Conservation (phyloP, 2,797 vertebrate species). For the Gobio occitaniae region DNA sequence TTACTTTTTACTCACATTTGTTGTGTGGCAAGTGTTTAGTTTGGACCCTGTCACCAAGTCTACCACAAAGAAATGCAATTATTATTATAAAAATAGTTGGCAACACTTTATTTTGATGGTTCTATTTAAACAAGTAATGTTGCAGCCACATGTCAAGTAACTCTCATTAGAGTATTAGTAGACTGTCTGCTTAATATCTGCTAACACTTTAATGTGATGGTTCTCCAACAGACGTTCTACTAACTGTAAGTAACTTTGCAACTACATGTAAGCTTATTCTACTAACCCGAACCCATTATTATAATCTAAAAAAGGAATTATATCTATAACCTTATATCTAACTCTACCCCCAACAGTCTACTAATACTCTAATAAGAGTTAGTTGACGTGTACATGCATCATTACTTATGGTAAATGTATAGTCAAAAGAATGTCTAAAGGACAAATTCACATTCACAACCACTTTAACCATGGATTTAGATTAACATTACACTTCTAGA, state of each 20-base stretch:
- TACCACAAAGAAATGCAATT: not conserved
- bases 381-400: not conserved
- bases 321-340: not conserved
- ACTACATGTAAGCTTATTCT: not conserved
- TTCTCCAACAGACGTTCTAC: not conserved
- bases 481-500: not conserved
- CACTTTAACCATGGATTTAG: not conserved
- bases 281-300: not conserved
- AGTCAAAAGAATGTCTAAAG: not conserved
- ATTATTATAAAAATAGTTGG: not conserved
- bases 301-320: not conserved
- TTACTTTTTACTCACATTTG: not conserved
- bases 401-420: not conserved
- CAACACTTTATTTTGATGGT: not conserved
- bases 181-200: not conserved
- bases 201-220: not conserved
- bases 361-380: not conserved
- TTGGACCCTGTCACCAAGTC: not conserved
- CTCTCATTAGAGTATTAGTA: not conserved
- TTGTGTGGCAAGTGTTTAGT: not conserved
- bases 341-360: not conserved
- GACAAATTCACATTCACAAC: not conserved
- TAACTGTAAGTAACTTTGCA: not conserved
- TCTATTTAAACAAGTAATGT: not conserved
- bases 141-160: not conserved